Evolutionary conservation across 2,888 invertebrate genomes (phyloP).

Genomic region (Plagodis pulveraria): DNA sequence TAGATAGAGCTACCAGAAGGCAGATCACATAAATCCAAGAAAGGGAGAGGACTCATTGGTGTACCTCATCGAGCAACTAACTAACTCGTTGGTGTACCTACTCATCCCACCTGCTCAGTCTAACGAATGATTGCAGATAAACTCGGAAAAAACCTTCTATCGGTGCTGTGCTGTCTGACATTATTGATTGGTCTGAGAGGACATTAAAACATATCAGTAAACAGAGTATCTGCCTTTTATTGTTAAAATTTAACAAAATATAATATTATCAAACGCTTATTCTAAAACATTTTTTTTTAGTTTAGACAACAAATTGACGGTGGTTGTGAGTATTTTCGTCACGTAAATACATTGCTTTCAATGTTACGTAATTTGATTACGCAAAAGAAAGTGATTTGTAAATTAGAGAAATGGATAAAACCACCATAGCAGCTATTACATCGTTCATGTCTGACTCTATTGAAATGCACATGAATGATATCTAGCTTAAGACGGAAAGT

Average conservation of each 20-base stretch:
- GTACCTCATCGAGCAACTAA: too few species aligned
- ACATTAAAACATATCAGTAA: conserved; percentile 14
- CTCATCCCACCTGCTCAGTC: too few species aligned
- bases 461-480: conserved; percentile 60
- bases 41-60: too few species aligned
- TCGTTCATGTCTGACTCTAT: conserved; percentile 60
- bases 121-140: too few species aligned
- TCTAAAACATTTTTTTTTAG: conserved; percentile 66
- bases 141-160: too few species aligned
- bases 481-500: conserved; percentile 49
- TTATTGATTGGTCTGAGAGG: neutral
- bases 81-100: too few species aligned
- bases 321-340: conserved; percentile 44
- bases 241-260: conserved; percentile 81
- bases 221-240: conserved; percentile 74
- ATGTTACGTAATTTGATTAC: conserved; percentile 69
- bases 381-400: conserved; percentile 60
- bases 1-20: too few species aligned
- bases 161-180: neutral
- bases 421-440: conserved; percentile 58
- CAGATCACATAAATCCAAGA: too few species aligned
- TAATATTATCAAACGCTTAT: conserved; percentile 75
- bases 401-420: conserved; percentile 36
- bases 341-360: conserved; percentile 55
- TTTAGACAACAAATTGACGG: conserved; percentile 62